These are phyloP conservation scores for Salminus brasiliensis DNA, from an alignment of 2,113 vertebrate species.

Conservation along the genomic window DNA sequence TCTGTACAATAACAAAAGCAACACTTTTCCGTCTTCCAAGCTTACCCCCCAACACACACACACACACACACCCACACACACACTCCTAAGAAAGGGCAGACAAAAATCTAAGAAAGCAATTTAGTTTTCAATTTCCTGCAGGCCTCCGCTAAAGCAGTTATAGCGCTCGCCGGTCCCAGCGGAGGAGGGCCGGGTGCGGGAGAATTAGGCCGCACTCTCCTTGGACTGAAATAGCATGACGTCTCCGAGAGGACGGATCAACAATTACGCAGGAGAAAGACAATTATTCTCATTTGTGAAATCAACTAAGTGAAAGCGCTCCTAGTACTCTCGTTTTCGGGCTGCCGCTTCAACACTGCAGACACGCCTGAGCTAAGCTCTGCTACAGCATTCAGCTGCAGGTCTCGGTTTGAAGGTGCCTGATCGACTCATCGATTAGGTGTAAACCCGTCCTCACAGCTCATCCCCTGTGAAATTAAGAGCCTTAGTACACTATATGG, in stretches of 20 bases:
- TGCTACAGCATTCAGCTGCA: not conserved
- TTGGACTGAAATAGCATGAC: slow-evolving; percentile 73
- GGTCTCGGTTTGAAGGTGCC: too few species aligned
- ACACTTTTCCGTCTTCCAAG: slow-evolving; percentile 7
- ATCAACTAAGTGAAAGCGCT: not conserved
- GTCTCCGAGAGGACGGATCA: slow-evolving; percentile 14
- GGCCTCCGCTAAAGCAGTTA: slow-evolving; percentile 71
- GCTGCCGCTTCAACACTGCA: not conserved
- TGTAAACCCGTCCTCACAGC: too few species aligned
- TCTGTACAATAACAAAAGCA: slow-evolving; percentile 46
- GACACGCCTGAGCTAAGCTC: not conserved
- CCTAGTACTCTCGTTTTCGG: not conserved
- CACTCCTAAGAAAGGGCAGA: slow-evolving; percentile 57
- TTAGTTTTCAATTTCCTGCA: slow-evolving; percentile 78
- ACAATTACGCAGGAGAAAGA: slow-evolving; percentile 29
- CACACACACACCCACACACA: not conserved
- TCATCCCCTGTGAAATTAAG: too few species aligned
- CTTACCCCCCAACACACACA: not conserved
- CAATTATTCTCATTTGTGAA: slow-evolving; percentile 29
- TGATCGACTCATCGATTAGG: too few species aligned
- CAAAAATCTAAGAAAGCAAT: slow-evolving; percentile 70
- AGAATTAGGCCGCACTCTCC: slow-evolving; percentile 76
- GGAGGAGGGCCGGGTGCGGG: slow-evolving; percentile 34
- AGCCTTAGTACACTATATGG: too few species aligned
- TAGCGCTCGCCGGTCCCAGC: slow-evolving; percentile 68